These are phyloP conservation scores for Saguinus midas DNA, from an alignment of 2,113 vertebrate species.

Conservation along the genomic window DNA sequence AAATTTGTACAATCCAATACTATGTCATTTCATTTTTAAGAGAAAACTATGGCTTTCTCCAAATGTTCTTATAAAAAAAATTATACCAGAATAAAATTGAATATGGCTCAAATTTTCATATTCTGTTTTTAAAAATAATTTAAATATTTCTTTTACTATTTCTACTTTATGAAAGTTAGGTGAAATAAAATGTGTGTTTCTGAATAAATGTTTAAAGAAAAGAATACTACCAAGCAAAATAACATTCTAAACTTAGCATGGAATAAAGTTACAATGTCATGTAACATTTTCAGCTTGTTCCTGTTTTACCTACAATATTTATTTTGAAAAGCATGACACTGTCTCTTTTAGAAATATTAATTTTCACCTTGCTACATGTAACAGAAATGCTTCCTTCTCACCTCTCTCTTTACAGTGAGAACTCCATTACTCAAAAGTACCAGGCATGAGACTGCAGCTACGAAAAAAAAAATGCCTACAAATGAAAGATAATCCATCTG, in stretches of 20 bases:
- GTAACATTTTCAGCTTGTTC: neutral
- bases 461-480: neutral
- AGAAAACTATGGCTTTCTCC: neutral
- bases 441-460: neutral
- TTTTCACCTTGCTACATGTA: neutral
- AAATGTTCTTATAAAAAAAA: neutral
- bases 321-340: neutral
- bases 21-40: slow-evolving; percentile 1
- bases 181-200: slow-evolving; percentile 19
- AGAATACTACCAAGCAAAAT: neutral
- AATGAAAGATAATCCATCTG: neutral
- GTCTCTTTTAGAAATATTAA: neutral
- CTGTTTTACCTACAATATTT: neutral
- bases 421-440: slow-evolving; percentile 6
- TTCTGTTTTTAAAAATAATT: slow-evolving; percentile 28
- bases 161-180: slow-evolving; percentile 13
- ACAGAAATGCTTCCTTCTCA: neutral
- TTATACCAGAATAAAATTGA: neutral
- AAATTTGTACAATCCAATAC: neutral
- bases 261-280: neutral
- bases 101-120: neutral
- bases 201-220: slow-evolving; percentile 35
- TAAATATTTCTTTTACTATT: neutral
- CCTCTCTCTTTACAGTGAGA: neutral
- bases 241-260: neutral